Percentiles rank a stretch among this genome's conserved stretches.
phyloP scores from a whole-genome alignment of 2,888 invertebrate genomes.

The Ceriagrion tenellum region DNA sequence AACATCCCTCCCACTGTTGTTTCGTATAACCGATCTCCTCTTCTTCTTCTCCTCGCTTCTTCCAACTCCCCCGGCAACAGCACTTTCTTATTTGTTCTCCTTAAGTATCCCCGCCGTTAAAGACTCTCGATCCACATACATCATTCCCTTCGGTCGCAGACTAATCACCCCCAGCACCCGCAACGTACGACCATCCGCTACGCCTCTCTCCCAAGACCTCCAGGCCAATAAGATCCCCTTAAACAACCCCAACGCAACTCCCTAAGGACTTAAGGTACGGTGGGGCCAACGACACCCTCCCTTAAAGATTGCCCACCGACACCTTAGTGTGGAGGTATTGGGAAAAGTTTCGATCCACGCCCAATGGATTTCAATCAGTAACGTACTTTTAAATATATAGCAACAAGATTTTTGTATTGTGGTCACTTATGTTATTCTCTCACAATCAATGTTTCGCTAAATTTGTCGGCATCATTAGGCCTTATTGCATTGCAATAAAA shows the following conservation, averaged over 20 bases:
- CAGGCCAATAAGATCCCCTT: neutral
- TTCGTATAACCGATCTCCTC: neutral
- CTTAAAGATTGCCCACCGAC: no score
- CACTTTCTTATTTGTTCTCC: constrained; percentile 38
- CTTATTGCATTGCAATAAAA: no score
- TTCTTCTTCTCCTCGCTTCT: neutral
- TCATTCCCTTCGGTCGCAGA: neutral
- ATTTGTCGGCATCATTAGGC: no score
- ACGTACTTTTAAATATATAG: neutral
- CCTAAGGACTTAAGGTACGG: no score
- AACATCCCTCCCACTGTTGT: neutral
- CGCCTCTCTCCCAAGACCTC: neutral
- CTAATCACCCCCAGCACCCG: neutral
- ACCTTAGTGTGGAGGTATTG: no score
- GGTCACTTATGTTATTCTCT: no score
- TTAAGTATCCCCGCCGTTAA: neutral
- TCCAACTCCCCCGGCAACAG: neutral
- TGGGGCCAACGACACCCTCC: no score
- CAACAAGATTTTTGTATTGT: no score
- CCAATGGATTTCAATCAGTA: no score
- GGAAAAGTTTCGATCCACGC: no score
- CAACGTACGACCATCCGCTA: neutral
- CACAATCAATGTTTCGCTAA: no score
- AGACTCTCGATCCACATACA: neutral
- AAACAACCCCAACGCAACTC: neutral